Conservation (phyloP, 2,113 vertebrate genomes). For the Aptenodytes forsteri region DNA sequence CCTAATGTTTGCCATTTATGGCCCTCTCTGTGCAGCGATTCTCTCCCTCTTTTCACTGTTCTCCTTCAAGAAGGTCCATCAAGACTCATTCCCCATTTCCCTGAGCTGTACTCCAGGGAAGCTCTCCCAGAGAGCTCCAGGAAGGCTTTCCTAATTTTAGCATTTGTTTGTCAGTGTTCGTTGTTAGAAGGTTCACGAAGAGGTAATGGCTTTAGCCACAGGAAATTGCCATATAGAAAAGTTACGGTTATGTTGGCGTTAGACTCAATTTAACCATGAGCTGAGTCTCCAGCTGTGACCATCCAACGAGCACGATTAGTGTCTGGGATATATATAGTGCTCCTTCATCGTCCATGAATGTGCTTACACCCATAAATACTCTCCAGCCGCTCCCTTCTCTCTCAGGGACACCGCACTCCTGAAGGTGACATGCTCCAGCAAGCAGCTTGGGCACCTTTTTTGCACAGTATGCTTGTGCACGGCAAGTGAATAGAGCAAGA, state of each 20-base stretch:
- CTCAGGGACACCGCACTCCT: not conserved
- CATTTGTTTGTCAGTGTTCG: not conserved
- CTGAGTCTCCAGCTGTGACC: not conserved
- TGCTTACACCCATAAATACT: not conserved
- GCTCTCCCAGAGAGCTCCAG: not conserved
- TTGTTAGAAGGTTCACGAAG: not conserved
- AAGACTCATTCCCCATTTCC: not conserved
- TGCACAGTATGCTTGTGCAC: not conserved
- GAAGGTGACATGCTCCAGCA: not conserved
- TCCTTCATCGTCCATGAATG: not conserved
- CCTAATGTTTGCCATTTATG: not conserved
- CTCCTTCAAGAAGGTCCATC: not conserved
- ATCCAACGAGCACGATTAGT: rapidly evolving
- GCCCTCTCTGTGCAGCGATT: not conserved
- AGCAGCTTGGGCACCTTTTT: not conserved
- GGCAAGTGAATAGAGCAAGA: not conserved
- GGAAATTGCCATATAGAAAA: not conserved
- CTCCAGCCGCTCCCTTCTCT: not conserved
- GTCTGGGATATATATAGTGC: not conserved
- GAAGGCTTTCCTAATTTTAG: not conserved
- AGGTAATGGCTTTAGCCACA: not conserved
- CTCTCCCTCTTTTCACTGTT: not conserved
- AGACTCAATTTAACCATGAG: not conserved
- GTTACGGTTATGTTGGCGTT: not conserved
- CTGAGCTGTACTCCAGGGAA: not conserved